A percentile compares a stretch with the other conserved stretches of the same genome.
phyloP scores from a whole-genome alignment of 1,140 invertebrate genomes.

The Piezodorus guildinii region DNA sequence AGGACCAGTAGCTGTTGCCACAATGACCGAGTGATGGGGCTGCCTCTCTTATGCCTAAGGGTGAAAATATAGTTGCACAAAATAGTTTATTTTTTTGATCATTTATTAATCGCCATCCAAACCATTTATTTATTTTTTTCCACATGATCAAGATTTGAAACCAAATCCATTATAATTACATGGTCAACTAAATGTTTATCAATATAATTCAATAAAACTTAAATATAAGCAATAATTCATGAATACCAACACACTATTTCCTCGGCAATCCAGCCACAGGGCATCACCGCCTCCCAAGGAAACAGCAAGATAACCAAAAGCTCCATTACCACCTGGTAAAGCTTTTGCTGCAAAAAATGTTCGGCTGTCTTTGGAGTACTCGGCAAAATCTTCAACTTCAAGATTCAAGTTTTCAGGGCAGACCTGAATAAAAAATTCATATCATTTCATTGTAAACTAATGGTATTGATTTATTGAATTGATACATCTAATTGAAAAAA shows the following conservation, averaged over 20 bases:
- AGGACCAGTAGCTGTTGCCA: no score
- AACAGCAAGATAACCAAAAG: not conserved
- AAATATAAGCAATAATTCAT: no score
- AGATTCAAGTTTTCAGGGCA: not conserved
- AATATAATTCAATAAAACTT: no score
- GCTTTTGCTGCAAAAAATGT: constrained; percentile 1
- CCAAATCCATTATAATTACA: no score
- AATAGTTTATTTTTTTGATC: no score
- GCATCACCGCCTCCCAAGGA: not conserved
- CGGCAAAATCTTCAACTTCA: not conserved
- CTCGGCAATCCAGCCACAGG: not conserved
- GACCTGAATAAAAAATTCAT: not conserved
- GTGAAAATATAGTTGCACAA: no score
- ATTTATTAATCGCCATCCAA: no score
- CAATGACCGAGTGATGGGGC: no score
- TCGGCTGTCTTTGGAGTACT: not conserved
- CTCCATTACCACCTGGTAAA: not conserved
- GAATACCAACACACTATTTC: not conserved
- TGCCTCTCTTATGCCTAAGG: no score
- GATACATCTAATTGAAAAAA: not conserved
- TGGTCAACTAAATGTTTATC: no score
- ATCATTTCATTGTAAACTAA: not conserved
- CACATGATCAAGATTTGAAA: no score
- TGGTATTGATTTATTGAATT: not conserved
- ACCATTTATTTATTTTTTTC: no score